phyloP scores from a whole-genome alignment of 2,113 vertebrate genomes.

The Epinephelus cyanopodus region DNA sequence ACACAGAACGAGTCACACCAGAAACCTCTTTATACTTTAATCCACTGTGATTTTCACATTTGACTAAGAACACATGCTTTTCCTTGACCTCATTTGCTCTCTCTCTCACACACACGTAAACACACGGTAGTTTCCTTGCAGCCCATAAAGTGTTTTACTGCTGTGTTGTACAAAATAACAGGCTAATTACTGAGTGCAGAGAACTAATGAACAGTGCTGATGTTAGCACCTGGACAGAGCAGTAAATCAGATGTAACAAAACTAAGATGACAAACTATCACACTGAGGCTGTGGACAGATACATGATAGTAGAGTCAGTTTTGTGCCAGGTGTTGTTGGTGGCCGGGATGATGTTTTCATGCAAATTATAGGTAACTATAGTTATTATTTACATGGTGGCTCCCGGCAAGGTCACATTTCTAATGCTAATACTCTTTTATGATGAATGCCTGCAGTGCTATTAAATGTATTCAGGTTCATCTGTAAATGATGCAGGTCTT shows the following conservation, averaged over 20 bases:
- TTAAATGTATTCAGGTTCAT: constrained; percentile 4
- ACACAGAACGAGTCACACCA: not conserved
- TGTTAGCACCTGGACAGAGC: constrained; percentile 1
- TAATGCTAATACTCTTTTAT: not conserved
- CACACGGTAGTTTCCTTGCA: constrained; percentile 52
- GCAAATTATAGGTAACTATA: not conserved
- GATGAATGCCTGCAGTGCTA: not conserved
- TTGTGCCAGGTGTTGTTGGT: not conserved
- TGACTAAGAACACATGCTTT: constrained; percentile 37
- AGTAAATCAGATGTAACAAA: not conserved
- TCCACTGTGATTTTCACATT: constrained; percentile 1
- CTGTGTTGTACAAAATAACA: constrained; percentile 34
- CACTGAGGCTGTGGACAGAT: not conserved
- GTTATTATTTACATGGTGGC: not conserved
- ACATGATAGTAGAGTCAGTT: not conserved
- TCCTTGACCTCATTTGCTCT: not conserved
- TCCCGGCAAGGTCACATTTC: not conserved
- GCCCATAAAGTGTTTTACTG: constrained; percentile 64
- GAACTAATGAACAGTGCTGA: constrained; percentile 29
- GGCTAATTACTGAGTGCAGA: constrained; percentile 57
- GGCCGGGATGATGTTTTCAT: not conserved
- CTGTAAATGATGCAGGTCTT: not conserved
- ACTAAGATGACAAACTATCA: not conserved
- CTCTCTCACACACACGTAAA: not conserved
- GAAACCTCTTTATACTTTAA: not conserved